phyloP scores from a whole-genome alignment of 2,888 invertebrate genomes.

The Cerceris ruficornis region DNA sequence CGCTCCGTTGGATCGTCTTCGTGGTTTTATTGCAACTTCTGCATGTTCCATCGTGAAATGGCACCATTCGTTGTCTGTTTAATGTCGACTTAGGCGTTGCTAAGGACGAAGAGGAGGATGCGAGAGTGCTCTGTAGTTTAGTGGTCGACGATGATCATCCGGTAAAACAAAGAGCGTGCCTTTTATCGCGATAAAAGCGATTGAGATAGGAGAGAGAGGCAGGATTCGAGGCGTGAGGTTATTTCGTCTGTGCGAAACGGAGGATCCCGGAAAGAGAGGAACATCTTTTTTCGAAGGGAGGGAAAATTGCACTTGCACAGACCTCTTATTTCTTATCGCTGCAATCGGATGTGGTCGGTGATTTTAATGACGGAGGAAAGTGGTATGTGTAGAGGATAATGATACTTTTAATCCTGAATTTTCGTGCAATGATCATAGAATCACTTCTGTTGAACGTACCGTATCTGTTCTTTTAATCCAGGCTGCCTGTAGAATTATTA shows the following conservation, averaged over 20 bases:
- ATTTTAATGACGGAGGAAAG: too few relatives aligned
- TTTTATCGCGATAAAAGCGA: slow-evolving; percentile 13
- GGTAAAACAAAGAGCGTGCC: slow-evolving; percentile 5
- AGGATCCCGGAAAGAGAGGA: not conserved
- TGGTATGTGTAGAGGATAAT: too few relatives aligned
- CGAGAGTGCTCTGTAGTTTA: slow-evolving; percentile 14
- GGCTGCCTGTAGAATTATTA: too few relatives aligned
- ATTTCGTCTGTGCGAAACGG: not conserved
- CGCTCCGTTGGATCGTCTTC: slow-evolving; percentile 2
- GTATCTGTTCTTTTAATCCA: too few relatives aligned
- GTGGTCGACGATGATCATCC: not conserved
- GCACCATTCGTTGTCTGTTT: slow-evolving; percentile 20
- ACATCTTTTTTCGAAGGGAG: not conserved
- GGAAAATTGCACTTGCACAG: not conserved
- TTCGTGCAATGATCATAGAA: too few relatives aligned
- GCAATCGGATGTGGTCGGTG: too few relatives aligned
- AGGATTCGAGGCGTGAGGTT: not conserved
- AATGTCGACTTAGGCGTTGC: slow-evolving; percentile 23
- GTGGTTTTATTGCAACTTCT: slow-evolving; percentile 28
- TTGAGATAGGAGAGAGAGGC: not conserved
- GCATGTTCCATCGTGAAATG: slow-evolving; percentile 4
- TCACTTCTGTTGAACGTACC: too few relatives aligned
- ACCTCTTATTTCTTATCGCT: not conserved
- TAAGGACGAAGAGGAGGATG: not conserved
- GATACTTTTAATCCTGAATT: too few relatives aligned